These are phyloP conservation scores for Enoplosus armatus DNA, from an alignment of 2,797 vertebrate genomes.

Conservation along the genomic window DNA sequence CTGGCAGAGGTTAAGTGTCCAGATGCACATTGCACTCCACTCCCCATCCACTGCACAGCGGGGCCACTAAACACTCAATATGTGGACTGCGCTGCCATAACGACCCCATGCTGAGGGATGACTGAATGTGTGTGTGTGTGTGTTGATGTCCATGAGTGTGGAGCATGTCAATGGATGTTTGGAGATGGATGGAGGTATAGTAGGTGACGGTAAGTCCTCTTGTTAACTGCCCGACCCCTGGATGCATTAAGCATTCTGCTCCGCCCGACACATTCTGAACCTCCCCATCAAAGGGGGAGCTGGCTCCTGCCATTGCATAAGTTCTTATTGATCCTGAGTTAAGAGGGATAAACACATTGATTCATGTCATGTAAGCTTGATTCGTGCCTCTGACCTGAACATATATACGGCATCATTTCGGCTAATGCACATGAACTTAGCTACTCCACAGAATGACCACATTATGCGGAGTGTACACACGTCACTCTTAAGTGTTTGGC, in stretches of 20 bases:
- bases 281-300: slow-evolving; percentile 23
- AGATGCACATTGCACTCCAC: slow-evolving; percentile 37
- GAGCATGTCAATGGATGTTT: slow-evolving; percentile 22
- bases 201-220: slow-evolving; percentile 1
- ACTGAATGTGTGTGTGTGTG: not conserved
- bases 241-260: slow-evolving; percentile 39
- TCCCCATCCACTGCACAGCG: slow-evolving; percentile 53
- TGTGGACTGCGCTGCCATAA: slow-evolving; percentile 51
- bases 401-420: not conserved
- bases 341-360: slow-evolving; percentile 42
- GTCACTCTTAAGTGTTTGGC: not conserved
- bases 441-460: not conserved
- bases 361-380: slow-evolving; percentile 27
- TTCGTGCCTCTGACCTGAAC: slow-evolving; percentile 24
- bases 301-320: not conserved
- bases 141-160: slow-evolving; percentile 4
- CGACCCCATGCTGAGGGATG: slow-evolving; percentile 37
- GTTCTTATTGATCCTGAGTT: slow-evolving; percentile 41
- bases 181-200: slow-evolving; percentile 30
- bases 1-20: slow-evolving; percentile 62
- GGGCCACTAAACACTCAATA: slow-evolving; percentile 53
- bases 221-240: slow-evolving; percentile 13
- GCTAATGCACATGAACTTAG: not conserved
- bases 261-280: slow-evolving; percentile 18
- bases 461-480: not conserved